Percentiles rank a stretch among this genome's conserved stretches.
Evolutionary conservation across 2,113 vertebrate species (phyloP).

Genomic region (Alethe diademata): DNA sequence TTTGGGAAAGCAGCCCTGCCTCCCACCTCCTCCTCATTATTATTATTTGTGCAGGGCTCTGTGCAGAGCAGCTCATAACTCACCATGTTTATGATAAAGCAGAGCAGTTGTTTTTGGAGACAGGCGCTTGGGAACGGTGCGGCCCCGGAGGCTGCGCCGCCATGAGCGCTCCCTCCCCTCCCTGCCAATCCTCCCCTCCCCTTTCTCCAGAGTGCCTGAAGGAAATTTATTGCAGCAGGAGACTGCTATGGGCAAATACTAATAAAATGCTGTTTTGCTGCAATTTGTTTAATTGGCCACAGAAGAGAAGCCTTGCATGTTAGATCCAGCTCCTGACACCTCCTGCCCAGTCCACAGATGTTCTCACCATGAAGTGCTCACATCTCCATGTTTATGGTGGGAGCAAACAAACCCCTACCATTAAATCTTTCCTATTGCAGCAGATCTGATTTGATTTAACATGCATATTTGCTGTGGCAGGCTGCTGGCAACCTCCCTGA

Average conservation of each 20-base stretch:
- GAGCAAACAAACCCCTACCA: constrained; percentile 45
- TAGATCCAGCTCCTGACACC: constrained; percentile 50
- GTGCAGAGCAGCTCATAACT: constrained; percentile 50
- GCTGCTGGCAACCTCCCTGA: constrained; percentile 25
- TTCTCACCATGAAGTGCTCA: constrained; percentile 53
- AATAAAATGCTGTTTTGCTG: constrained; percentile 93
- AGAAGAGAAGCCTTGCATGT: constrained; percentile 79
- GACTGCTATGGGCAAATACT: constrained; percentile 87
- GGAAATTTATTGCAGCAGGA: constrained; percentile 87
- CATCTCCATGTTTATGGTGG: constrained; percentile 22
- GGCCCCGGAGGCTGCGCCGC: constrained; percentile 79
- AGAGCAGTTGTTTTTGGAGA: constrained; percentile 83
- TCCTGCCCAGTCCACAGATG: constrained; percentile 77
- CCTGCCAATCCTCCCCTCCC: constrained; percentile 77
- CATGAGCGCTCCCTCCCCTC: constrained; percentile 77
- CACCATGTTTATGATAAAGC: constrained; percentile 80
- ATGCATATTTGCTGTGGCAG: constrained; percentile 23
- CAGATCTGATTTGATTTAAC: constrained; percentile 54
- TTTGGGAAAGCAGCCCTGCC: not conserved
- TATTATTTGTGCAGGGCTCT: not conserved
- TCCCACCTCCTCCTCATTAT: not conserved
- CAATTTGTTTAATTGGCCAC: constrained; percentile 96
- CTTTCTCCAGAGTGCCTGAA: constrained; percentile 77
- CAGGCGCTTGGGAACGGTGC: constrained; percentile 79
- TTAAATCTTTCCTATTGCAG: constrained; percentile 35